Percentiles rank a stretch among this genome's conserved stretches.
Evolutionary conservation across 2,888 invertebrate species (phyloP).

Genomic region (Thecocarcelia acutangulata): DNA sequence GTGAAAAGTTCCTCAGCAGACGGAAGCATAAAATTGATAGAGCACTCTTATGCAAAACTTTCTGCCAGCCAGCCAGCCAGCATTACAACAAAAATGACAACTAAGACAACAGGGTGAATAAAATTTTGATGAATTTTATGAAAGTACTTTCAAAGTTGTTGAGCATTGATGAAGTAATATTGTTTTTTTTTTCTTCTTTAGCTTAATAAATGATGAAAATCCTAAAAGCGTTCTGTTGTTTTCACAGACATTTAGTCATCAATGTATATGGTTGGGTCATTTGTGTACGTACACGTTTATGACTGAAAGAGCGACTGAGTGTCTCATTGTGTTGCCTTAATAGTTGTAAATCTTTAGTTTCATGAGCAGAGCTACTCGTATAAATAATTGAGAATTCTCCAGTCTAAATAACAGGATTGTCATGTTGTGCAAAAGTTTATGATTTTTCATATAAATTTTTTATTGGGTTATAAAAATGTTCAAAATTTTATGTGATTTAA

Average conservation of each 20-base stretch:
- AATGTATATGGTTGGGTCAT: constrained; percentile 58
- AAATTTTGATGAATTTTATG: constrained; percentile 40
- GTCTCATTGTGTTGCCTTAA: constrained; percentile 6
- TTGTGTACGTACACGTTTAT: not conserved
- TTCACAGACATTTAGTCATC: constrained; percentile 65
- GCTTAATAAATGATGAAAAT: constrained; percentile 71
- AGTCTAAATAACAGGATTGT: constrained; percentile 26
- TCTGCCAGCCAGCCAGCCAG: not conserved
- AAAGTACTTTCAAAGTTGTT: constrained; percentile 55
- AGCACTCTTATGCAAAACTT: constrained; percentile 54
- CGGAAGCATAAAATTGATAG: constrained; percentile 49
- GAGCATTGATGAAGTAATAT: not conserved
- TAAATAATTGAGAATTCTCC: constrained; percentile 41
- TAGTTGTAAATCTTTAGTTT: constrained; percentile 39
- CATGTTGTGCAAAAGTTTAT: constrained; percentile 42
- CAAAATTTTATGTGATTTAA: constrained; percentile 14
- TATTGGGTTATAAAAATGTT: constrained; percentile 29
- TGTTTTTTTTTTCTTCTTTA: constrained; percentile 27
- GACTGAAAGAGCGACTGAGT: constrained; percentile 17
- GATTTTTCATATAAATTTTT: constrained; percentile 48
- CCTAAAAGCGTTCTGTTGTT: constrained; percentile 72
- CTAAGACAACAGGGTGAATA: not conserved
- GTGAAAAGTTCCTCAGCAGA: not conserved
- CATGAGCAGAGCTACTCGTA: constrained; percentile 20
- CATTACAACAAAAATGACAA: not conserved